Evolutionary conservation across 2,113 vertebrate genomes (phyloP), one percentile per base, ranked within the genome.

Genomic region (Morone chrysops): DNA sequence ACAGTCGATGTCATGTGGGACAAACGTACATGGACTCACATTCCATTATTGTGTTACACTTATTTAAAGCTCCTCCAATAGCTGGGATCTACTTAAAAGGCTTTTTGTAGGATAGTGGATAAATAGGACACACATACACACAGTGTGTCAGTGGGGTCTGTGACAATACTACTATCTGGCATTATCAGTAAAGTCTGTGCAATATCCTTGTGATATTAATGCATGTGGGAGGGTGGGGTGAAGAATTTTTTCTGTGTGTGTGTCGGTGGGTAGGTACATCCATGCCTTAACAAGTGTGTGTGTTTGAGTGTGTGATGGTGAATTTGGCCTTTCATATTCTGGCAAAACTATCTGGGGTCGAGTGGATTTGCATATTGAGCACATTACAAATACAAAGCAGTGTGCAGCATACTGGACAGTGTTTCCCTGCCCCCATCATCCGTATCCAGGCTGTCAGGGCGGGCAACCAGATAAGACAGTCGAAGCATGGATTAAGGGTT

Each of bases 61-160:
- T 75, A 81, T 86, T 91, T 88, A 90, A 89, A 91, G 85, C 88
- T 85, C 38, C 72, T 87, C 56, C 71, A 76, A 92, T 70, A 85
- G 56, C 83, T 78, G 43, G 72, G 74, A 94, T 92, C 89, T 85
- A 75, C 89, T 93, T 89, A 87, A 89, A 89, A 82, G 77, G 90
- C 74, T 90, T 92, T 93, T 72, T 90, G 84, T 86, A 66, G 83
- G 70, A 89, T 86, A 75, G 70, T 82, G 45, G 73, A 83, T 75
- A 81, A 87, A 83, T 51, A 67, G 60, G 68, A 47, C 77, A 71
- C 68, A 67, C 3, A 82, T 36, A 69, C 43, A 87, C 25, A 70
- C 18, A 72, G 31, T 63, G 74, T 71, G 71, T 83, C 66, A 80
- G 70, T 71, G 67, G 71, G 83, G 70, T 85, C 50, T 78, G 61